Conservation (phyloP, 2,888 invertebrate species). For the Habroteleia sp. region DNA sequence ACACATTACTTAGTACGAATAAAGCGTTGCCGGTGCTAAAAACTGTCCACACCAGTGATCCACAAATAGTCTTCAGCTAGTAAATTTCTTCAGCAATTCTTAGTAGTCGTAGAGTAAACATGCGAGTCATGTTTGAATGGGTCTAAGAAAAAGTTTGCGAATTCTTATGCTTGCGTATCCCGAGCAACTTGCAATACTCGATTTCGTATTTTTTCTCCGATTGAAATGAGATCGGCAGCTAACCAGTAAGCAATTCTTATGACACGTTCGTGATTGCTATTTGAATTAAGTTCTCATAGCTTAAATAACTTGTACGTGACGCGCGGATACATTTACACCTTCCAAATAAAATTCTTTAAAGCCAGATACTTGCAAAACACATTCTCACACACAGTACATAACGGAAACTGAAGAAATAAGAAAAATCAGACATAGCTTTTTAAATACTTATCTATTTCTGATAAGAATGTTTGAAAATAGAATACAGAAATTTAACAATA, state of each 20-base stretch:
- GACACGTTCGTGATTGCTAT: conserved; percentile 40
- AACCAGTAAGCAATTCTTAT: conserved; percentile 22
- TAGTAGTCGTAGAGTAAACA: conserved; percentile 72
- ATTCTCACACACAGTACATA: no score
- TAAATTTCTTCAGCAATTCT: conserved; percentile 71
- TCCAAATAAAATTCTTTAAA: conserved; percentile 5
- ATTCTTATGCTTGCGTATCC: conserved; percentile 60
- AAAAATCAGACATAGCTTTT: no score
- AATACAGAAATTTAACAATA: no score
- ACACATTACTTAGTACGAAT: conserved; percentile 22
- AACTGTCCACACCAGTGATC: conserved; percentile 65
- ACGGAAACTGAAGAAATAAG: no score
- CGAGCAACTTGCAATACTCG: conserved; percentile 38
- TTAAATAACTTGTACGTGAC: no score
- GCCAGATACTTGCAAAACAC: no score
- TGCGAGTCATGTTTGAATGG: conserved; percentile 75
- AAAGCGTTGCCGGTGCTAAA: conserved; percentile 67
- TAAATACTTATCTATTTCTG: no score
- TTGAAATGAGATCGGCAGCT: not conserved
- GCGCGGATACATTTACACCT: conserved; percentile 19
- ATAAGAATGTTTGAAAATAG: no score
- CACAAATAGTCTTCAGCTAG: conserved; percentile 72
- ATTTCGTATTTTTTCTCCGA: conserved; percentile 36
- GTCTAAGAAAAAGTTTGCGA: conserved; percentile 67
- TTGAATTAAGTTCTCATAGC: no score